Base-by-base conservation (phyloP, 1,140 invertebrate genomes). In the Pemphigus obesinymphae region DNA sequence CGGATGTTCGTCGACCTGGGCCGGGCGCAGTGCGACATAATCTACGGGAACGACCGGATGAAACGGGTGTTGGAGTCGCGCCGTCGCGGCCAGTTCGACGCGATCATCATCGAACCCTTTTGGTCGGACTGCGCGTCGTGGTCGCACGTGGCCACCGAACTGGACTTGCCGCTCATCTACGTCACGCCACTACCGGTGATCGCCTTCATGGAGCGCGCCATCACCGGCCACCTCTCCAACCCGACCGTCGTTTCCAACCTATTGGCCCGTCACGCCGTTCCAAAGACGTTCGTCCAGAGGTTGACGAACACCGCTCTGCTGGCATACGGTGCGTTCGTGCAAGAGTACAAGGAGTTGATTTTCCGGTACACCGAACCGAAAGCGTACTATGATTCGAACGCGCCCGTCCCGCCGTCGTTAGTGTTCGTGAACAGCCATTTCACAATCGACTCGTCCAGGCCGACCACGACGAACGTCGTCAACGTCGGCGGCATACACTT, bases 401-500 rank as follows among this genome's bases (percentile, higher is more conserved):
- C 13, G 17, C 15, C 68, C 23, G 68, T 48, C 0, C 10, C 23
- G 2, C 68, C 75, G 78, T 88, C 89, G 26, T 83, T 92, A 50
- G 82, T 91, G 26, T 84, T 92, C 17, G 85, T 88, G 0, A 92
- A 92, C 85, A 87, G 88, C n/a, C 89, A 92, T 86, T 88, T 88
- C 78, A 84, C 88, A 1, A 68, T 90, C 11, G 88, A 88, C 80
- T 86, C 87, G 4, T 85, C 89, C 0, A 86, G 86, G 50, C 88
- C 89, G 0, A 84, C 85, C 8, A 86, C 88, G 10, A 88, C 90
- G 0, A 88, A 87, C 45, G 83, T 89, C 1, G 84, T 91, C 4
- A 89, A 91, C 86, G 87, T 92, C 29, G 90, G 89, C 3, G 91
- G 90, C n/a, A 84, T 92, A 8, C 90, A 90, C 82, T 84, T 89